Percentiles rank a stretch among this genome's conserved stretches.
Conservation (phyloP, 2,888 invertebrate species). For the Euplexia lucipara region DNA sequence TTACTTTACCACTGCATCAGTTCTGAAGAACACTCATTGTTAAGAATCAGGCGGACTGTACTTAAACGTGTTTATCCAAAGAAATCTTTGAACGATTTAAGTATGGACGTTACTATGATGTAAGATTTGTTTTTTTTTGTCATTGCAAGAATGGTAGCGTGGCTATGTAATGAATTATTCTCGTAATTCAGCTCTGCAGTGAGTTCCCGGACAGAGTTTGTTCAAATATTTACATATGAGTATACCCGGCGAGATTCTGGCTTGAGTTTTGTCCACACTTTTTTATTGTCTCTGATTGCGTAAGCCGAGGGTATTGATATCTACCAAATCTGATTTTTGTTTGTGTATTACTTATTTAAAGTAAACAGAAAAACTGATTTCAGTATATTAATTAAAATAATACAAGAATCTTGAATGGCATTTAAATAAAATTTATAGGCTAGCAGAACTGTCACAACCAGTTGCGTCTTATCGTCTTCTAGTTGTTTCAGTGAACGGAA, state of each 20-base stretch:
- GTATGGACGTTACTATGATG: slow-evolving; percentile 12
- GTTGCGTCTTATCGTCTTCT: slow-evolving; percentile 11
- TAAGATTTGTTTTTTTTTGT: slow-evolving; percentile 34
- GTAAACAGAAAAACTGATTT: background rate
- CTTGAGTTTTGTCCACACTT: slow-evolving; percentile 46
- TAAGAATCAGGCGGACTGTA: background rate
- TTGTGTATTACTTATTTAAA: no score
- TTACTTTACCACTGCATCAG: no score
- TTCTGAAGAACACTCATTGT: background rate
- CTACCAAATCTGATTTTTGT: slow-evolving; percentile 25
- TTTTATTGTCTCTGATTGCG: slow-evolving; percentile 25
- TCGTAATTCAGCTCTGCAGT: slow-evolving; percentile 60
- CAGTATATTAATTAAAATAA: no score
- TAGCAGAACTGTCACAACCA: slow-evolving; percentile 3
- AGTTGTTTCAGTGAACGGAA: slow-evolving; percentile 17
- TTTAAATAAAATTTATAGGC: background rate
- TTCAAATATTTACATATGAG: slow-evolving; percentile 68
- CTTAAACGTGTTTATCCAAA: background rate
- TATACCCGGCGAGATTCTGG: slow-evolving; percentile 57
- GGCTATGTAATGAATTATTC: slow-evolving; percentile 69
- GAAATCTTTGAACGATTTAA: background rate
- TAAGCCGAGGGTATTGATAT: slow-evolving; percentile 8
- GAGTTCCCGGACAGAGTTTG: slow-evolving; percentile 64
- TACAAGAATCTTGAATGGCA: background rate
- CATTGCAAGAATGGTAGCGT: slow-evolving; percentile 22